A percentile compares a stretch with the other conserved stretches of the same genome.
Evolutionary conservation across 2,888 invertebrate species (phyloP).

Genomic region (Drosophila longiperda): DNA sequence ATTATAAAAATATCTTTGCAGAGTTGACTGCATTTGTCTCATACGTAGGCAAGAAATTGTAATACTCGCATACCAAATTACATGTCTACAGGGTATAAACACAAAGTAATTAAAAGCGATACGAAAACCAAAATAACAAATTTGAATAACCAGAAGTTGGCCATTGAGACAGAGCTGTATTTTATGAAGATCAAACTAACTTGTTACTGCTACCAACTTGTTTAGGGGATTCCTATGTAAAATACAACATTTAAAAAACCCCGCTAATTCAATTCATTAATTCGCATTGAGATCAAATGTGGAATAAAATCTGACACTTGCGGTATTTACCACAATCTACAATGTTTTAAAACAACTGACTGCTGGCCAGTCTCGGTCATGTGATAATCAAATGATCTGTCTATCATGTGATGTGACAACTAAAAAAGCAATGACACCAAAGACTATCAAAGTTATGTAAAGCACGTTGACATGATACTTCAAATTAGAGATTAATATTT

Average conservation of each 20-base stretch:
- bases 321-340: conserved; percentile 13
- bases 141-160: conserved; percentile 1
- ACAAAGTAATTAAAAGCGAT: not conserved
- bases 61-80: not conserved
- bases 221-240: conserved; percentile 37
- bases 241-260: not conserved
- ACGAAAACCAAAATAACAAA: conserved; percentile 3
- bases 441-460: not conserved
- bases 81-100: not conserved
- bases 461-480: not conserved
- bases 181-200: not conserved
- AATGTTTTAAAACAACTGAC: conserved; percentile 24
- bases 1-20: not conserved
- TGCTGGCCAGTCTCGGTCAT: conserved; percentile 36
- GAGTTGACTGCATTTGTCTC: not conserved
- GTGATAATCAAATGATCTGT: conserved; percentile 44
- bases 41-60: not conserved
- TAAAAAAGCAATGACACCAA: conserved; percentile 1
- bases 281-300: conserved; percentile 31
- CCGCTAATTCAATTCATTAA: conserved; percentile 10
- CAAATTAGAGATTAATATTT: not conserved
- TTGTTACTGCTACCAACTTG: conserved; percentile 2
- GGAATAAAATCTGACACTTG: conserved; percentile 25
- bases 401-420: conserved; percentile 39
- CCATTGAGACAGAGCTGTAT: not conserved